Evolutionary conservation across 2,113 vertebrate species (phyloP).

Genomic region (Sinocyclocheilus grahami): DNA sequence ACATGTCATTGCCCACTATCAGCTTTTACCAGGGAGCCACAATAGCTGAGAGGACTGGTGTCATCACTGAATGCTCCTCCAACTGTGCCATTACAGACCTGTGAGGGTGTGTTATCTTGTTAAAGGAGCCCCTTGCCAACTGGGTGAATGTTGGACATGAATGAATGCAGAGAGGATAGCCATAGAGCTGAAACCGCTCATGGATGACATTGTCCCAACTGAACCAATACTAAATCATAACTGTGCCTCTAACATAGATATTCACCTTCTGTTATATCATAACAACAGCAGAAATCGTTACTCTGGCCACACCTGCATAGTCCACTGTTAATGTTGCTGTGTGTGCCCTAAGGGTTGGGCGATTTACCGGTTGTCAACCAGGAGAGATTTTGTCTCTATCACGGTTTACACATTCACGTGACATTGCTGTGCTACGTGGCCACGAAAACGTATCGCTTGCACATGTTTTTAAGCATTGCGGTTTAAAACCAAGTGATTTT

Average conservation of each 20-base stretch:
- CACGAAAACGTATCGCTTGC: too few relatives aligned
- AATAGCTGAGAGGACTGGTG: slow-evolving; percentile 36
- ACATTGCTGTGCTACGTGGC: too few relatives aligned
- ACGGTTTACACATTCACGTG: too few relatives aligned
- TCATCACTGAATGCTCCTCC: slow-evolving; percentile 18
- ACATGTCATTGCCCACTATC: slow-evolving; percentile 41
- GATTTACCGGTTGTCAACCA: too few relatives aligned
- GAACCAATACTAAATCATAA: background rate
- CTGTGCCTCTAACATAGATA: background rate
- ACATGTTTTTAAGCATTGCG: too few relatives aligned
- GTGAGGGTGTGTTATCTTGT: slow-evolving; percentile 33
- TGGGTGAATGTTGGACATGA: slow-evolving; percentile 22
- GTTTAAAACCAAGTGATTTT: too few relatives aligned
- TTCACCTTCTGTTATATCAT: background rate
- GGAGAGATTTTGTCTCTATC: too few relatives aligned
- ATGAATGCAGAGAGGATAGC: slow-evolving; percentile 1
- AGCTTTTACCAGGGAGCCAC: slow-evolving; percentile 23
- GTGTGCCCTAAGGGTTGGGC: too few relatives aligned
- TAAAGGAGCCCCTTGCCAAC: slow-evolving; percentile 22
- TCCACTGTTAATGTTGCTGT: background rate
- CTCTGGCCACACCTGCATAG: background rate
- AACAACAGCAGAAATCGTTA: background rate
- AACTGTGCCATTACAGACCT: slow-evolving; percentile 25
- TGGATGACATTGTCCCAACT: slow-evolving; percentile 1
- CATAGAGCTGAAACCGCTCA: background rate